Evolutionary conservation across 2,797 vertebrate species (phyloP).

Genomic region (Trachurus trachurus): DNA sequence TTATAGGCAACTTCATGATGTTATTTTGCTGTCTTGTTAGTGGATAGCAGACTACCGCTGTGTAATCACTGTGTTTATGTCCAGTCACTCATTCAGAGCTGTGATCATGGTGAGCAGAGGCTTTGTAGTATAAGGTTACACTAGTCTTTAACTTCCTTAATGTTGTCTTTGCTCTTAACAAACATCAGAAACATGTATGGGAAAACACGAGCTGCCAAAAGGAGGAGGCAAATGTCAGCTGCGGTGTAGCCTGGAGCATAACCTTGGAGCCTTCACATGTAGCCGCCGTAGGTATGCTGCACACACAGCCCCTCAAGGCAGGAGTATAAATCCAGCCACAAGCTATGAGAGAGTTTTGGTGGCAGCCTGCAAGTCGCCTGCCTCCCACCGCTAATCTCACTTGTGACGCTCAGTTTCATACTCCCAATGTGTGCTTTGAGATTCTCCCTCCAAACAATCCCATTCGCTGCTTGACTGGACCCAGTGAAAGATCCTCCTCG

Average conservation of each 20-base stretch:
- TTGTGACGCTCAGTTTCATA: slow-evolving; percentile 53
- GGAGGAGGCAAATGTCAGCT: background rate
- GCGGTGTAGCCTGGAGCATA: background rate
- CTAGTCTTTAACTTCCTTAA: background rate
- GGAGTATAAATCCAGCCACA: background rate
- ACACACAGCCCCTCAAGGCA: background rate
- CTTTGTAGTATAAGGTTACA: background rate
- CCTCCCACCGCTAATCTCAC: slow-evolving; percentile 56
- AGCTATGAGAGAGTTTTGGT: slow-evolving; percentile 11
- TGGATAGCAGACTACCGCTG: background rate
- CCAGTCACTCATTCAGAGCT: background rate
- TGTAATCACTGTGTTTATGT: background rate
- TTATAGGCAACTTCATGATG: no score
- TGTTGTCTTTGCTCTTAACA: background rate
- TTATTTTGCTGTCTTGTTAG: background rate
- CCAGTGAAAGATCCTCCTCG: slow-evolving; percentile 39
- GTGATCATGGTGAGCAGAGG: background rate
- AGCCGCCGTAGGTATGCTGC: background rate
- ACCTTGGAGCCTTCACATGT: background rate
- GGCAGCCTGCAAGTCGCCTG: slow-evolving; percentile 35
- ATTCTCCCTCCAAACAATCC: slow-evolving; percentile 53
- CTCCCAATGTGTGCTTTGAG: slow-evolving; percentile 56
- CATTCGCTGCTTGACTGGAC: slow-evolving; percentile 61
- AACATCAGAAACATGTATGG: background rate
- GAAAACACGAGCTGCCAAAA: background rate